phyloP scores from a whole-genome alignment of 2,888 invertebrate species.

The Bursaphelenchus okinawaensis region DNA sequence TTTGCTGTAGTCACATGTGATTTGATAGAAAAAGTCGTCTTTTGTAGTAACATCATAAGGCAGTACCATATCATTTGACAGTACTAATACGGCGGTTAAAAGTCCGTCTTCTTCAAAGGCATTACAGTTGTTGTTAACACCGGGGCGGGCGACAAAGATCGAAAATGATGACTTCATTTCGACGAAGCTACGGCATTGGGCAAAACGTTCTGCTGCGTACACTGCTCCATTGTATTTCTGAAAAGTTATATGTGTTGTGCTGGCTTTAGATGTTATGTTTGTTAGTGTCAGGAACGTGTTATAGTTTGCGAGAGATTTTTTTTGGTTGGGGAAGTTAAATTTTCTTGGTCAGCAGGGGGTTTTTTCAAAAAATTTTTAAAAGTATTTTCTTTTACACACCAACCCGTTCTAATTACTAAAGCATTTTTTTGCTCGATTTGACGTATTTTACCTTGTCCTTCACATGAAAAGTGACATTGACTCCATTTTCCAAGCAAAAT shows the following conservation, averaged over 20 bases:
- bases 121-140: constrained; percentile 49
- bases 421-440: too few species aligned
- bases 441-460: constrained; percentile 13
- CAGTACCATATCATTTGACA: constrained; percentile 51
- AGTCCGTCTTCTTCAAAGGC: constrained; percentile 47
- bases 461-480: constrained; percentile 22
- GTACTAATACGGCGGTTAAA: constrained; percentile 46
- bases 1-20: constrained; percentile 34
- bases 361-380: too few species aligned
- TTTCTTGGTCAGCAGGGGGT: too few species aligned
- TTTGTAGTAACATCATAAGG: constrained; percentile 56
- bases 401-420: too few species aligned
- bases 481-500: constrained; percentile 21
- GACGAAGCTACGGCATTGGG: constrained; percentile 45
- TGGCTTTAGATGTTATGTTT: neutral
- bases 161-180: constrained; percentile 35
- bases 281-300: too few species aligned
- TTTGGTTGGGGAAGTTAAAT: too few species aligned
- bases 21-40: constrained; percentile 50
- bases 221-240: constrained; percentile 54
- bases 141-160: constrained; percentile 50
- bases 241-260: constrained; percentile 1
- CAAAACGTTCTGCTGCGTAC: constrained; percentile 55
- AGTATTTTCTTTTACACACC: too few species aligned
- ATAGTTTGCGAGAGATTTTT: too few species aligned